Evolutionary conservation across 2,888 invertebrate species (phyloP).

Genomic region (Papilio elwesi): DNA sequence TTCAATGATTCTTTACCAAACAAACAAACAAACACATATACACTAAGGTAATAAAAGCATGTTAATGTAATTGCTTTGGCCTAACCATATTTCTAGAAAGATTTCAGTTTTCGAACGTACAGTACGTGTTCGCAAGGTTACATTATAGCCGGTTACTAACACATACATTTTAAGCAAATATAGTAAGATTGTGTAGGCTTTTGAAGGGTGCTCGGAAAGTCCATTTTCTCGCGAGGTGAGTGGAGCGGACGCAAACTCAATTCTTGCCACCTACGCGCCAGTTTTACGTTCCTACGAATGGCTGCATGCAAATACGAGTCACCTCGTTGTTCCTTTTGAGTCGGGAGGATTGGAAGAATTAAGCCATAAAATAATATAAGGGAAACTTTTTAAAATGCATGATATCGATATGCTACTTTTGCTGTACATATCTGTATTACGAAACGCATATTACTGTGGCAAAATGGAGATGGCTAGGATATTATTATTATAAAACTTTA

Average conservation of each 20-base stretch:
- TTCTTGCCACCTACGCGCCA: conserved; percentile 70
- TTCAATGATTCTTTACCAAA: too few relatives aligned
- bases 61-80: too few relatives aligned
- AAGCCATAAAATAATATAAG: conserved; percentile 19
- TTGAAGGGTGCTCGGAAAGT: conserved; percentile 57
- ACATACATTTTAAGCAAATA: conserved; percentile 23
- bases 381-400: neutral
- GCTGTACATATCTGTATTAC: neutral
- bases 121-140: neutral
- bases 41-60: too few relatives aligned
- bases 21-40: too few relatives aligned
- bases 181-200: conserved; percentile 32
- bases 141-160: conserved; percentile 2
- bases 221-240: conserved; percentile 58
- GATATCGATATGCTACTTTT: neutral
- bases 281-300: conserved; percentile 74
- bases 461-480: too few relatives aligned
- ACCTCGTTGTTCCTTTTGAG: conserved; percentile 67
- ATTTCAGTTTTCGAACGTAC: neutral
- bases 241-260: conserved; percentile 61
- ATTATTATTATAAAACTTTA: too few relatives aligned
- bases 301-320: conserved; percentile 69
- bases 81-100: too few relatives aligned
- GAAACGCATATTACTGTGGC: too few relatives aligned
- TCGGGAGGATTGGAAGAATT: conserved; percentile 49